Conservation (phyloP, 2,797 vertebrate genomes). For the Rhabdophis nuchalis region DNA sequence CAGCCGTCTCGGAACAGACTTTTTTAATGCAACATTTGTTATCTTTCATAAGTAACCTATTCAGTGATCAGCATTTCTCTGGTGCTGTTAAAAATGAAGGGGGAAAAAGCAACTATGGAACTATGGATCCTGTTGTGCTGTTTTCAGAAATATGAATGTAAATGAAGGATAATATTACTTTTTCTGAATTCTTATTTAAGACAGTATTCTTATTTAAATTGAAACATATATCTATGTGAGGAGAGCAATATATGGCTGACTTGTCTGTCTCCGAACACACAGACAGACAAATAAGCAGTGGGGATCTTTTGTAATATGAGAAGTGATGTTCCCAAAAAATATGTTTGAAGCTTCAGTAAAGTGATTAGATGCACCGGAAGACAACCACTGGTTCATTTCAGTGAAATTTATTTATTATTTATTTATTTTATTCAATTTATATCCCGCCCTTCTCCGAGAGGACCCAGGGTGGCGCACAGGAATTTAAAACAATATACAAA, state of each 20-base stretch:
- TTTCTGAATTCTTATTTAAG: background rate
- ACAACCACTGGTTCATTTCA: background rate
- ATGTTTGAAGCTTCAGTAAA: background rate
- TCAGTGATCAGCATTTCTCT: constrained; percentile 55
- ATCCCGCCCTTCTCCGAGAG: too few relatives aligned
- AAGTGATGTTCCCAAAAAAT: background rate
- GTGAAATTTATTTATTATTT: too few relatives aligned
- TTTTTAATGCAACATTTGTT: constrained; percentile 59
- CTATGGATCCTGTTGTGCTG: constrained; percentile 37
- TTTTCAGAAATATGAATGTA: constrained; percentile 33
- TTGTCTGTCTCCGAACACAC: background rate
- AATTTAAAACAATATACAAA: too few relatives aligned
- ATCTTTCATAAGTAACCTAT: constrained; percentile 53
- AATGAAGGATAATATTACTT: constrained; percentile 16
- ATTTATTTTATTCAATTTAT: too few relatives aligned
- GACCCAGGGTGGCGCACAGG: too few relatives aligned
- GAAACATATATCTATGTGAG: background rate
- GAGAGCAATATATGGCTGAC: background rate
- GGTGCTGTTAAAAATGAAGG: constrained; percentile 48
- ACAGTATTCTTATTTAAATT: constrained; percentile 12
- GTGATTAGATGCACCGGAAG: background rate
- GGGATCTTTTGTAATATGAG: background rate
- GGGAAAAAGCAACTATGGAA: constrained; percentile 1
- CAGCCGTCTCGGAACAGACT: constrained; percentile 45
- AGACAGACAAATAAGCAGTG: background rate